Evolutionary conservation across 2,888 invertebrate species (phyloP).

Genomic region (Caenorhabditis becei): DNA sequence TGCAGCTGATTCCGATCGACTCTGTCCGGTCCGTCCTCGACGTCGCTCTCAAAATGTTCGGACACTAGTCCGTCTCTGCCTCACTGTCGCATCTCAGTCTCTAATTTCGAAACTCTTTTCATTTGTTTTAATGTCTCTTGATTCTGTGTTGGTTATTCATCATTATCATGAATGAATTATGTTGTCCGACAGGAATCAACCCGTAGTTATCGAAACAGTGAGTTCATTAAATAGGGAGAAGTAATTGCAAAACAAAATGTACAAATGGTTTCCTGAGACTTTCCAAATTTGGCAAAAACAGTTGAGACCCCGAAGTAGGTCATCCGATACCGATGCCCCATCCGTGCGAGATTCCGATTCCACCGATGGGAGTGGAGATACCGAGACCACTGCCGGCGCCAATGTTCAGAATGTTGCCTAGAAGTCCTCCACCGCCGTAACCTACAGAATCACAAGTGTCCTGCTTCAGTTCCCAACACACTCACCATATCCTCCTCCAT

Average conservation of each 20-base stretch:
- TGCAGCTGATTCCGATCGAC: background rate
- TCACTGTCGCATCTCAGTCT: background rate
- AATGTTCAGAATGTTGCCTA: conserved; percentile 37
- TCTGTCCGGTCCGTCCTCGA: background rate
- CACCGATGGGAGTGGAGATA: conserved; percentile 65
- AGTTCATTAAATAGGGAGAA: background rate
- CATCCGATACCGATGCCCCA: conserved; percentile 63
- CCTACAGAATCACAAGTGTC: conserved; percentile 5
- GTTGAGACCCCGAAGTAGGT: background rate
- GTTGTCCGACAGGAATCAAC: too few species aligned
- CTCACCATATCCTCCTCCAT: conserved; percentile 48
- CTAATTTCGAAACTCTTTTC: too few species aligned
- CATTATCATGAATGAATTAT: too few species aligned
- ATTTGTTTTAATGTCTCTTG: too few species aligned
- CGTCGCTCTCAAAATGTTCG: background rate
- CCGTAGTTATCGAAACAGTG: background rate
- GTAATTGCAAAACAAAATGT: conserved; percentile 5
- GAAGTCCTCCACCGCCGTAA: conserved; percentile 46
- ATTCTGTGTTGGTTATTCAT: too few species aligned
- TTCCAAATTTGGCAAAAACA: background rate
- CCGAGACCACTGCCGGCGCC: conserved; percentile 59
- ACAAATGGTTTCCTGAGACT: conserved; percentile 19
- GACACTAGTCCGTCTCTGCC: too few species aligned
- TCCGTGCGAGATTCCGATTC: conserved; percentile 62
- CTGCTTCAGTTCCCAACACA: conserved; percentile 17